Conservation (phyloP, 30 jellyfish, hydroid and myxozoan species). For the Hydra vulgaris region DNA sequence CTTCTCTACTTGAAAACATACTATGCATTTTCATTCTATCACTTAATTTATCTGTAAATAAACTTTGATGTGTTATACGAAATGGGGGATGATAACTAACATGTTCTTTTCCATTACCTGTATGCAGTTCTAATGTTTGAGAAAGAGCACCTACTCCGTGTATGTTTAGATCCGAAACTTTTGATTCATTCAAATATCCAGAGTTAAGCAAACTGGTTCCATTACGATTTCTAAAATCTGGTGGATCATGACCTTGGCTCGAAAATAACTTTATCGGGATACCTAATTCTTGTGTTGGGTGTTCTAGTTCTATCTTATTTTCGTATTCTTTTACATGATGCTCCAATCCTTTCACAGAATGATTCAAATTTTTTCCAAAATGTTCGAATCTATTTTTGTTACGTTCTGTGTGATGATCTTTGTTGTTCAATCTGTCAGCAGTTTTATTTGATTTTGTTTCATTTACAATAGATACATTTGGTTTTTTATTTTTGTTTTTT, state of each 20-base stretch:
- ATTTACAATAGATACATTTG: neutral
- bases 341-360: too few species aligned
- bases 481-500: too few species aligned
- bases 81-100: constrained; percentile 25
- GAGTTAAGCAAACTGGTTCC: too few species aligned
- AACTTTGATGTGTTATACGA: constrained; percentile 7
- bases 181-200: neutral
- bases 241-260: constrained; percentile 6
- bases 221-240: neutral
- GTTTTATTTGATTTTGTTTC: neutral
- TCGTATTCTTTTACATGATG: neutral
- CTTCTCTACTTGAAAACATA: constrained; percentile 16
- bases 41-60: constrained; percentile 16
- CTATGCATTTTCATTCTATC: constrained; percentile 17
- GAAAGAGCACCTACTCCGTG: constrained; percentile 20
- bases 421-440: neutral
- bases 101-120: constrained; percentile 36
- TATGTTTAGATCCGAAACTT: constrained; percentile 22
- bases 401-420: neutral
- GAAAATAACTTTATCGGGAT: neutral
- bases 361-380: too few species aligned
- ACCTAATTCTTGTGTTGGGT: neutral
- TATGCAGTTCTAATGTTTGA: constrained; percentile 35
- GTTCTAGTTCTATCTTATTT: neutral
- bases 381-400: too few species aligned